phyloP scores from a whole-genome alignment of 2,797 vertebrate species.

The Pelodytes ibericus region DNA sequence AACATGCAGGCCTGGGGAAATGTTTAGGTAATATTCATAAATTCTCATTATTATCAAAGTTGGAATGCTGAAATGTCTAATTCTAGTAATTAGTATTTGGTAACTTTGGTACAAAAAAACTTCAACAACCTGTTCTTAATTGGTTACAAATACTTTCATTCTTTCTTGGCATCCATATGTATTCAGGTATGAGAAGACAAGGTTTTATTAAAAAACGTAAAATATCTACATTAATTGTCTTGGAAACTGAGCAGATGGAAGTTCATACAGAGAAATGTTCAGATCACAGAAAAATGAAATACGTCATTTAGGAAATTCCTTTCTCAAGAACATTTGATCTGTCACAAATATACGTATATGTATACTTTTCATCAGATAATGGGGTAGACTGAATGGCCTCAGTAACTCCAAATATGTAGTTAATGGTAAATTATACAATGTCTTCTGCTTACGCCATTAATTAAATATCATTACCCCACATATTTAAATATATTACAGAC shows the following conservation, averaged over 20 bases:
- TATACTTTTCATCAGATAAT: no score
- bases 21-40: slow-evolving; percentile 41
- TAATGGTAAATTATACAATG: no score
- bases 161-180: slow-evolving; percentile 26
- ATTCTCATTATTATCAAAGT: slow-evolving; percentile 47
- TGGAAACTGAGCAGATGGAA: slow-evolving; percentile 30
- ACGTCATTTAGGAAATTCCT: background rate
- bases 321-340: slow-evolving; percentile 8
- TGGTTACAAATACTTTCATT: slow-evolving; percentile 36
- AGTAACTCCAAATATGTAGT: no score
- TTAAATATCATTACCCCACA: no score
- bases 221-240: slow-evolving; percentile 28
- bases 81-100: slow-evolving; percentile 50
- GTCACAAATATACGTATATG: no score
- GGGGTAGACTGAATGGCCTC: no score
- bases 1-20: slow-evolving; percentile 25
- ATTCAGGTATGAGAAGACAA: slow-evolving; percentile 11
- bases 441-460: no score
- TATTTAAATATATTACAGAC: no score
- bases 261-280: background rate
- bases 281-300: background rate
- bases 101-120: slow-evolving; percentile 25
- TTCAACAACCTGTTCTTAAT: slow-evolving; percentile 32
- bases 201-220: slow-evolving; percentile 28
- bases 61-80: slow-evolving; percentile 30